Evolutionary conservation across 2,888 invertebrate genomes (phyloP), one percentile per base, ranked within the genome.

Genomic region (Sycophila texana): DNA sequence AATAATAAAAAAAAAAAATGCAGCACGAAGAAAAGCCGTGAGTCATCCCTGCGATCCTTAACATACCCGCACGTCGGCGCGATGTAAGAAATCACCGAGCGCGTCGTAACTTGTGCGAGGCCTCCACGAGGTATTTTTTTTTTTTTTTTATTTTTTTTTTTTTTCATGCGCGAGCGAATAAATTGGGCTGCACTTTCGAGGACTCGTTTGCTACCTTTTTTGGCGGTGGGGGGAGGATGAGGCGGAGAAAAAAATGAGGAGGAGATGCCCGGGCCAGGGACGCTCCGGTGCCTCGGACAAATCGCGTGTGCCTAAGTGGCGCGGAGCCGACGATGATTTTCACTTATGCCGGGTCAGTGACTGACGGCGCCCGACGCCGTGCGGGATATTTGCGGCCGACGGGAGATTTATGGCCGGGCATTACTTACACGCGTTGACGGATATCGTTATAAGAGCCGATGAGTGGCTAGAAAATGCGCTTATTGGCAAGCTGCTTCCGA

Each of bases 241-340:
- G 30, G 30, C 7, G 39, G 10, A 0, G 39, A 39, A 39, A 39
- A 63, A n/a, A 63, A 30, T 61, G 5, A 1, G 39, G 10, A 10
- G n/a, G 7, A 16, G 61, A 16, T n/a, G 7, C 30, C 26, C 14
- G 7, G 1, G n/a, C 5, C 63, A 12, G 47, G n/a, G n/a, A n/a
- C 63, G 39, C 7, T 57, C n/a, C n/a, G n/a, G 49, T 51, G 18
- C 30, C 53, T 53, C 47, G 18, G 26, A 74, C 61, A 58, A 78
- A 68, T 78, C 70, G 76, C 76, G 68, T 63, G 68, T 51, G 14
- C 61, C 47, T 68, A 55, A 76, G 76, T 76, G 55, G 63, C 30
- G 14, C 16, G 13, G 20, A 39, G 14, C 4, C 51, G n/a, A 51
- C n/a, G 74, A 60, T 66, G 51, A 74, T 74, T 67, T 74, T 67